Evolutionary conservation across 2,888 invertebrate species (phyloP), one percentile per base, ranked within the genome.

Genomic region (Lissonota sp.): DNA sequence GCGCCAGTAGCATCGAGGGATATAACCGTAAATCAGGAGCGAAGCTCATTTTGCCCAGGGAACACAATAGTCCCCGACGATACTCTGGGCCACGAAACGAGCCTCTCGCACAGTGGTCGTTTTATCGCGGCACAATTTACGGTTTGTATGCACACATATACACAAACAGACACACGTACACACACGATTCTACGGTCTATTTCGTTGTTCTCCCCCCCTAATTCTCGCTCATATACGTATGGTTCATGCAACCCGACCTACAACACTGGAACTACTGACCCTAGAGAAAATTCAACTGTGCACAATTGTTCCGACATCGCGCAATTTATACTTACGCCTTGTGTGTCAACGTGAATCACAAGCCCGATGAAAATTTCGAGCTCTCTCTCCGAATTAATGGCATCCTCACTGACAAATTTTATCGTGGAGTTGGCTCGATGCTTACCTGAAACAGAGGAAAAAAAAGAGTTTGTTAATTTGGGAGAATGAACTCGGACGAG

Each of bases 81-180:
- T 83, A 72, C 84, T 80, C 84, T 80, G 51, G 79, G 79, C 82
- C 82, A 84, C 84, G 77, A 84, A 84, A 84, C 83, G 85, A 85
- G 84, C 75, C 80, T 69, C 60, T 60, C 51, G 66, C 77, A 46
- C 60, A 72, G 80, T 80, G 84, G 84, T 6, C 84, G 86, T 89
- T 88, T 88, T 88, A 89, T 88, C 85, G 85, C 84, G 83, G 84
- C 84, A 85, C 87, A 87, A 90, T 90, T 89, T 90, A 90, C 88
- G 89, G 86, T 89, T 87, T 80, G 83, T 83, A 82, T 62, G 83
- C 74, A 78, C 58, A 40, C 55, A 10, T 4, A 51, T 5, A n/a
- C 51, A 12, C n/a, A 40, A 44, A 42, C 63, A 26, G 26, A 12
- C 10, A 60, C 60, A 37, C 26, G 57, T 37, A 16, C 37, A 57